phyloP scores from a whole-genome alignment of 1,140 invertebrate genomes.

The Laupala kohalensis region DNA sequence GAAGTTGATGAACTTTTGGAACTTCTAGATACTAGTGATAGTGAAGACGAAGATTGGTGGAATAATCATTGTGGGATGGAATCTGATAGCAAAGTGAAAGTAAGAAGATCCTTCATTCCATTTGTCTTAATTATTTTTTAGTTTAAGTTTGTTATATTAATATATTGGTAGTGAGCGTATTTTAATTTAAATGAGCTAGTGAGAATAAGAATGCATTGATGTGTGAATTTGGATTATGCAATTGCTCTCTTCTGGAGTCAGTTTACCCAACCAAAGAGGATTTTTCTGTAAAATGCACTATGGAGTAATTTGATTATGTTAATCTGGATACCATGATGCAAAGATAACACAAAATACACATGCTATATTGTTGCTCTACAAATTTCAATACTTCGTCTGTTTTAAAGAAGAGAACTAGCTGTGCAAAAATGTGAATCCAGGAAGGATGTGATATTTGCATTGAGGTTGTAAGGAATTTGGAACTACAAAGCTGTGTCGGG shows the following conservation, averaged over 20 bases:
- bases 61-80: constrained; percentile 20
- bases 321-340: too few relatives aligned
- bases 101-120: neutral
- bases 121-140: neutral
- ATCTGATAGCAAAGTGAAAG: constrained; percentile 14
- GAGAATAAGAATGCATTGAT: neutral
- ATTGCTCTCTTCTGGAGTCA: too few relatives aligned
- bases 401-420: too few relatives aligned
- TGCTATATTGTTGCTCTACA: too few relatives aligned
- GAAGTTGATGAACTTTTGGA: constrained; percentile 21
- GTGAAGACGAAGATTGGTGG: constrained; percentile 31
- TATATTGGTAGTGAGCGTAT: neutral
- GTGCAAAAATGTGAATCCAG: too few relatives aligned
- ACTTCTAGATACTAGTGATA: constrained; percentile 20
- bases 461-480: too few relatives aligned
- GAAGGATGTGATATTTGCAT: too few relatives aligned
- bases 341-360: too few relatives aligned
- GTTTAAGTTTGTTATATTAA: neutral
- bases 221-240: neutral
- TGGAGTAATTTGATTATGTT: neutral
- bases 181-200: neutral
- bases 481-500: too few relatives aligned
- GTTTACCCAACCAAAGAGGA: too few relatives aligned
- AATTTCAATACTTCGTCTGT: too few relatives aligned
- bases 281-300: neutral